Conservation (phyloP, 2,797 vertebrate species). For the Zalophus californianus region DNA sequence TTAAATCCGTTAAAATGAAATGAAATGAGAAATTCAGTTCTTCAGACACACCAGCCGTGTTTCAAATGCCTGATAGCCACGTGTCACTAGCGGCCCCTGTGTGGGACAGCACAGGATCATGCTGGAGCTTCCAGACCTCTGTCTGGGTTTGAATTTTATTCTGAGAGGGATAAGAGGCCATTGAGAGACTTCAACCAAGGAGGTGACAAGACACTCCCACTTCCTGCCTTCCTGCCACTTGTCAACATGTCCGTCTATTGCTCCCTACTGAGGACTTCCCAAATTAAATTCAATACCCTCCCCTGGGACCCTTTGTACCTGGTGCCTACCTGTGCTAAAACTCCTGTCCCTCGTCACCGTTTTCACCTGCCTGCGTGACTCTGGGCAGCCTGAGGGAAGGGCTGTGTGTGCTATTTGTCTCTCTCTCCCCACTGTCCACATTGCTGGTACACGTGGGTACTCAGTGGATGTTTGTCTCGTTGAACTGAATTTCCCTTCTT, state of each 20-base stretch:
- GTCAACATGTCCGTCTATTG: background rate
- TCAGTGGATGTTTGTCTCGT: background rate
- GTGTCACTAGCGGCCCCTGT: fast-evolving
- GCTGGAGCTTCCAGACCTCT: background rate
- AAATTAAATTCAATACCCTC: background rate
- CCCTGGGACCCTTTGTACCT: background rate
- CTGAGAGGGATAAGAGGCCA: background rate
- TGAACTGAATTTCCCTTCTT: background rate
- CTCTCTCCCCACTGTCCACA: background rate
- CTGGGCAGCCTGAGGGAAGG: background rate
- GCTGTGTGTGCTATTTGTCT: too few species aligned
- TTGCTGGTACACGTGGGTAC: background rate
- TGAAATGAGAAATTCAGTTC: background rate
- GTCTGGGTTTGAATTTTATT: background rate
- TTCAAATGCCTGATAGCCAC: background rate
- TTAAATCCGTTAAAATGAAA: background rate
- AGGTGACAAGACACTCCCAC: background rate
- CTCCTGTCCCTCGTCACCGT: fast-evolving
- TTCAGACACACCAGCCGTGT: too few species aligned
- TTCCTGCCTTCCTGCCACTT: background rate
- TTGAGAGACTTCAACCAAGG: background rate
- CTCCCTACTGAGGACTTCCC: background rate
- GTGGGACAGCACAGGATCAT: fast-evolving
- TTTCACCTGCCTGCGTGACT: background rate
- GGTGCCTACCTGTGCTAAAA: background rate